Evolutionary conservation across 2,797 vertebrate genomes (phyloP), one percentile per base, ranked within the genome.

Genomic region (Falco berigora): DNA sequence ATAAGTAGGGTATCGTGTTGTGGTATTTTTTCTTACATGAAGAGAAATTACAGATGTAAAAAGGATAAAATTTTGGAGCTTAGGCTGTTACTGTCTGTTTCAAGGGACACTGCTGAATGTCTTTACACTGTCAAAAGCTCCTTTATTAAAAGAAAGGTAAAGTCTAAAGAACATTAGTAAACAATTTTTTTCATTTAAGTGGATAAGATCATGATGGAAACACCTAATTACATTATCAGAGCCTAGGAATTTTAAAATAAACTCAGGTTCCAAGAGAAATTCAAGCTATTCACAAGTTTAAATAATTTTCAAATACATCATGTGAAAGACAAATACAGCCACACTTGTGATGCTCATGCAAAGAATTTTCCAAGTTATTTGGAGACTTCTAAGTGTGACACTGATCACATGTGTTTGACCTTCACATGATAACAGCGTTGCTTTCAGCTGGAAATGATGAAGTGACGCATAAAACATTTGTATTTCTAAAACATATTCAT

Each of bases 361-460:
- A 61, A 50, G 49, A 61, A 38, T 72, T 92, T 84, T 82, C 66
- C 13, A 20, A 38, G 23, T 52, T 61, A 22, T 6, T 17, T 86
- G 50, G 5, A 77, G 32, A 86, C 32, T 38, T 63, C 30, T 38
- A 58, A 87, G 6, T 49, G 18, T 72, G 34, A 23, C 28, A 49
- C 14, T 47, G 24, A 49, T 24, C 47, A 17, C 16, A 10, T 25
- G 22, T 42, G 44, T 75, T 86, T 94, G 53, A 42, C 14, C 49
- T 63, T 64, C 0, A 0, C 19, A 36, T 0, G 19, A 1, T 28
- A 76, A 38, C 10, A 21, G n/a, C 30, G 14, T 40, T 83, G 17
- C 25, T 94, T 86, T 71, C 68, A 64, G 9, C 59, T 79, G 47
- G 20, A 85, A 90, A 59, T 76, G 9, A 56, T 52, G 40, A 69